These are phyloP conservation scores for Clarias laeviceps DNA, from an alignment of 2,797 vertebrate species.

Conservation along the genomic window DNA sequence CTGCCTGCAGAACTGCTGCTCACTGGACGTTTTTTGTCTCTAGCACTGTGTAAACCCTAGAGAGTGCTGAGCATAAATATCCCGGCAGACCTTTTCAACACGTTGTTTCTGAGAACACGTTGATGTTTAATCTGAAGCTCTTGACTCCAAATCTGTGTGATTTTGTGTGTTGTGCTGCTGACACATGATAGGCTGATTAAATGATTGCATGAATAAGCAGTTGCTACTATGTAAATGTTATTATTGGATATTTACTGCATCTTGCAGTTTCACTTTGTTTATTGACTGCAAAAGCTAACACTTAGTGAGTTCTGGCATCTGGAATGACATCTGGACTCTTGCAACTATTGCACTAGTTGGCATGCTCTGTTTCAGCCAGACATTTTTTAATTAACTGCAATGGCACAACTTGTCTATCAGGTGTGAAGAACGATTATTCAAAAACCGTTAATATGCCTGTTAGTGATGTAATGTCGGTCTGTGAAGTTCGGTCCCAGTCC, in stretches of 20 bases:
- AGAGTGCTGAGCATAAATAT: not conserved
- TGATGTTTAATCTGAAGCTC: not conserved
- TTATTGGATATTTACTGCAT: not conserved
- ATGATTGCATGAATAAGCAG: not conserved
- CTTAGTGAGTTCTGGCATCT: not conserved
- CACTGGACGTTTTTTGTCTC: not conserved
- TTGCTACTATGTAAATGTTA: not conserved
- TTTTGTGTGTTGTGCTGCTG: not conserved
- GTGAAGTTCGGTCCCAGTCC: slow-evolving; percentile 44
- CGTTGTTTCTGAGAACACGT: not conserved
- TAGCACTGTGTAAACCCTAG: not conserved
- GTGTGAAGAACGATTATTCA: not conserved
- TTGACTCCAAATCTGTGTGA: not conserved
- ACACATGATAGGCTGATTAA: not conserved
- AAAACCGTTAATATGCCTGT: not conserved
- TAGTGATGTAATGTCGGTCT: slow-evolving; percentile 28
- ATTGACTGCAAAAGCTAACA: not conserved
- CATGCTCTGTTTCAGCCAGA: not conserved
- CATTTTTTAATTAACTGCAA: not conserved
- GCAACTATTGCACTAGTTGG: not conserved
- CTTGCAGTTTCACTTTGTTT: not conserved
- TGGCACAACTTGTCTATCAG: not conserved
- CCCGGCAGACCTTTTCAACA: not conserved
- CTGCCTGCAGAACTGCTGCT: not conserved
- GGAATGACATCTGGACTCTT: not conserved